A percentile compares a stretch with the other conserved stretches of the same genome.
These are phyloP conservation scores for Frankliniella fusca DNA, from an alignment of 2,888 invertebrate genomes.

Conservation along the genomic window DNA sequence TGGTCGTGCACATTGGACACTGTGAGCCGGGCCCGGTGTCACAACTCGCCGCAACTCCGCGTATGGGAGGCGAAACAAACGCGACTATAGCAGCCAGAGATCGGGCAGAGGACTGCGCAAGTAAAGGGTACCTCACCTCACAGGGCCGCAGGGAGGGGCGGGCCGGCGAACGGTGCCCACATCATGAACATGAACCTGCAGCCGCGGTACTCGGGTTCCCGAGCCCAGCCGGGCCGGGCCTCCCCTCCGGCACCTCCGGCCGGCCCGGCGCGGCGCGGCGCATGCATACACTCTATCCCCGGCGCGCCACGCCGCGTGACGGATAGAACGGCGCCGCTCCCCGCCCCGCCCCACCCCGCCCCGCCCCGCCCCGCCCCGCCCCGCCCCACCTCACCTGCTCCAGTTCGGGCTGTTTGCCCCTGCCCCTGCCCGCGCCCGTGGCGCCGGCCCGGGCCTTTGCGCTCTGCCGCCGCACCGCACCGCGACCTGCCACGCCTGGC, in stretches of 20 bases:
- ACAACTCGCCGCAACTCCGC: no score
- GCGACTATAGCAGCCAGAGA: no score
- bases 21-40: no score
- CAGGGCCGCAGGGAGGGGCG: no score
- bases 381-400: constrained; percentile 15
- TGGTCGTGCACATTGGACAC: no score
- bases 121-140: no score
- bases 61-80: no score
- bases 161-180: no score
- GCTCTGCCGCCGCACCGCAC: background rate
- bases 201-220: background rate
- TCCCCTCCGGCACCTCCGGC: background rate
- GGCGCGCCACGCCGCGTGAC: constrained; percentile 1
- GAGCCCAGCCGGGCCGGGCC: background rate
- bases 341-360: background rate
- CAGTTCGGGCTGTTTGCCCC: background rate
- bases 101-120: no score
- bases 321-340: background rate
- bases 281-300: background rate
- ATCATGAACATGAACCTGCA: no score
- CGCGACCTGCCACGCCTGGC: background rate
- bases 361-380: constrained; percentile 4
- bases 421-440: background rate
- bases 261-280: background rate
- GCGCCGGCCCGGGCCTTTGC: background rate